Conservation (phyloP, 2,113 vertebrate genomes). For the Charina bottae region DNA sequence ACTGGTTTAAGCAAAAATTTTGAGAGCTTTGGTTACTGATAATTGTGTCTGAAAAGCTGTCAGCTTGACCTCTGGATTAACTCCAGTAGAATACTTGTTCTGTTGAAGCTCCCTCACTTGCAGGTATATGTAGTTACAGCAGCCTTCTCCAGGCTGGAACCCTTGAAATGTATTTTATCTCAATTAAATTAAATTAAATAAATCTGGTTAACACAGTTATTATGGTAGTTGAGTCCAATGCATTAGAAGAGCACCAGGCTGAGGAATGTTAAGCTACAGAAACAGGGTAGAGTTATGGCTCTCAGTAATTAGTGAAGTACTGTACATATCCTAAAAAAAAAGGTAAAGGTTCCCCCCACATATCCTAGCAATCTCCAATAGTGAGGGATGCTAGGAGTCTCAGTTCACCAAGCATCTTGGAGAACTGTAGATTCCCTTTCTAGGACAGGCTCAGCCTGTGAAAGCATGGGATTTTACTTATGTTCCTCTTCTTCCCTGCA, state of each 20-base stretch:
- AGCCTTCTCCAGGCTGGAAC: background rate
- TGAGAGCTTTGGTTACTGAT: background rate
- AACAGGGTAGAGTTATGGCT: background rate
- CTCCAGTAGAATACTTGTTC: background rate
- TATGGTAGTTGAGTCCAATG: background rate
- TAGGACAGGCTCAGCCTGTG: background rate
- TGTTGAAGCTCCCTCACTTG: background rate
- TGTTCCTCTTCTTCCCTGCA: background rate
- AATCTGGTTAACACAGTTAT: background rate
- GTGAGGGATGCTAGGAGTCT: background rate
- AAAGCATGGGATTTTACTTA: background rate
- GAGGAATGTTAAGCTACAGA: background rate
- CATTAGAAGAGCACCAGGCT: background rate
- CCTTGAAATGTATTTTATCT: background rate
- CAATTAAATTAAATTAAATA: background rate
- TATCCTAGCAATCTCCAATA: background rate
- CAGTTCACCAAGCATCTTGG: background rate
- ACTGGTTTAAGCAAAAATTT: background rate
- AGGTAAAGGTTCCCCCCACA: too few relatives aligned
- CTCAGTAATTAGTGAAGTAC: background rate
- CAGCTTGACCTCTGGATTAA: background rate
- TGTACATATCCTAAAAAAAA: too few relatives aligned
- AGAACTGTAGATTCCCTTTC: background rate
- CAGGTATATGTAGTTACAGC: background rate
- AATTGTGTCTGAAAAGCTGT: background rate